Evolutionary conservation across 2,888 invertebrate genomes (phyloP), one percentile per base, ranked within the genome.

Genomic region (Sipunculus nudus): DNA sequence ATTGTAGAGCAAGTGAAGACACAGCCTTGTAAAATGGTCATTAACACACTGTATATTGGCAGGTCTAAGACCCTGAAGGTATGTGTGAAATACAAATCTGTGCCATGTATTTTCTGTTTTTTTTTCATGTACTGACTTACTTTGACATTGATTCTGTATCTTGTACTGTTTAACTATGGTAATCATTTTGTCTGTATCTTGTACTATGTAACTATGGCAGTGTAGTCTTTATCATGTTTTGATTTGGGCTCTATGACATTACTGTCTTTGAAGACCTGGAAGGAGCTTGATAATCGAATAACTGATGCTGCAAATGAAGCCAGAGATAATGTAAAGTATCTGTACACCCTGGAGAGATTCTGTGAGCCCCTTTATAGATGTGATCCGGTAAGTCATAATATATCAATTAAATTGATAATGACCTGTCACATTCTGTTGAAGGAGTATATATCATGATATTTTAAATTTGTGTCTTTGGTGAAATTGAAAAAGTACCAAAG

Each of bases 231-330:
- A n/a, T n/a, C n/a, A n/a, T n/a, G n/a, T n/a, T n/a, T n/a, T n/a
- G n/a, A n/a, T n/a, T n/a, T n/a, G n/a, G n/a, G n/a, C n/a, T n/a
- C n/a, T n/a, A n/a, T n/a, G n/a, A n/a, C n/a, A n/a, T n/a, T n/a
- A n/a, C 16, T 38, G 38, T 49, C 41, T 26, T 65, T 61, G 16
- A 56, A 78, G 75, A 72, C 64, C 57, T 81, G 81, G 81, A 75
- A 73, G 53, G 78, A 78, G 23, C 64, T 78, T 23, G 81, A 82
- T 61, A 72, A 73, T 56, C 71, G 74, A 47, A 75, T 82, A 43
- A 82, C 80, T 31, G 81, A 82, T 59, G 74, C 72, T 65, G 81
- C 81, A 13, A 82, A 82, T 68, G 81, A 82, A 64, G 80, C 81
- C 6, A 76, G 77, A 59, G 81, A 82, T 69, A 82, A 82, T 70